These are phyloP conservation scores for Ochropleura plecta DNA, from an alignment of 2,888 invertebrate species.

Conservation along the genomic window DNA sequence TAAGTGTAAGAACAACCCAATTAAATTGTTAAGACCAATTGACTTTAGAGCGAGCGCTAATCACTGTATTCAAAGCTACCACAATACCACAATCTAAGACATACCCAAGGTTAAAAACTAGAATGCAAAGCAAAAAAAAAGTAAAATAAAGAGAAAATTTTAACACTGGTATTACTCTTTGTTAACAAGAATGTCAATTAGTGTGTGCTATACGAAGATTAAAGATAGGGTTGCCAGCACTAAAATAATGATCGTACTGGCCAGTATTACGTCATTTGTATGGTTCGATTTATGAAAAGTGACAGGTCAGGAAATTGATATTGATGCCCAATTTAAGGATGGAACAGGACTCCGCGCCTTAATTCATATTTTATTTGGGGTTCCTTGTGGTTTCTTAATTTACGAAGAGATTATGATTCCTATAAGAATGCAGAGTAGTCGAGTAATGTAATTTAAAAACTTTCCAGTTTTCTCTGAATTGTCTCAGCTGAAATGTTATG, in stretches of 20 bases:
- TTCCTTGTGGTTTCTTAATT: background rate
- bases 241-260: conserved; percentile 22
- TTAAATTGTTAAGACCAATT: conserved; percentile 50
- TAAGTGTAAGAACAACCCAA: conserved; percentile 20
- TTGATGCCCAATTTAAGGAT: conserved; percentile 26
- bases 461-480: too few species aligned
- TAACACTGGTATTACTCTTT: conserved; percentile 24
- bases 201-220: conserved; percentile 36
- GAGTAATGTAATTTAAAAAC: too few species aligned
- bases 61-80: conserved; percentile 42
- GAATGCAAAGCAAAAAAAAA: conserved; percentile 23
- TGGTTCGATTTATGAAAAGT: conserved; percentile 48
- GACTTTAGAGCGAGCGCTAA: conserved; percentile 29
- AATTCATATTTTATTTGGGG: conserved; percentile 1
- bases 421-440: too few species aligned
- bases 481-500: too few species aligned
- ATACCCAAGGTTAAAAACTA: conserved; percentile 19
- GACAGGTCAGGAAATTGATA: conserved; percentile 40
- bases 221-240: conserved; percentile 32
- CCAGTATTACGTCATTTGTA: conserved; percentile 33
- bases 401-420: background rate
- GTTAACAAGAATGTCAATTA: conserved; percentile 49
- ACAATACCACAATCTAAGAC: conserved; percentile 19
- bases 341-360: conserved; percentile 16
- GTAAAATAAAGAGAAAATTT: conserved; percentile 40